Evolutionary conservation across 2,797 vertebrate species (phyloP).

Genomic region (Parotocinclus haroldoi): DNA sequence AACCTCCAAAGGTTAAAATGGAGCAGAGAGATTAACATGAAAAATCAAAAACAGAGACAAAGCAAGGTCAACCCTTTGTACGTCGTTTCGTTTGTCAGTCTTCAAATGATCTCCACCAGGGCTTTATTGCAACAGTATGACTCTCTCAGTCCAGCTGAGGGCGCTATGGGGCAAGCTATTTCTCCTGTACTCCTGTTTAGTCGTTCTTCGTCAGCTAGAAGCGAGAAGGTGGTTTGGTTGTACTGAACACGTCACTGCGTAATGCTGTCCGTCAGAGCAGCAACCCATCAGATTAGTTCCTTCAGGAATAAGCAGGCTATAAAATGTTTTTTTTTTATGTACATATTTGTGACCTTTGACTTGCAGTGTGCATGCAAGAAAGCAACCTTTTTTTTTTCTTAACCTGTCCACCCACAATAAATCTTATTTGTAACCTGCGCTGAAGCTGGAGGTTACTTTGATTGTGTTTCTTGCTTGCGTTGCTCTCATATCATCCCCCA

Average conservation of each 20-base stretch:
- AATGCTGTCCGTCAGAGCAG: slow-evolving; percentile 4
- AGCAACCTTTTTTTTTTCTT: slow-evolving; percentile 7
- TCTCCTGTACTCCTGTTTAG: neutral
- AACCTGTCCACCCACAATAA: slow-evolving; percentile 32
- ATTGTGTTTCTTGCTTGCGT: neutral
- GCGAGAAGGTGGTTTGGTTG: neutral
- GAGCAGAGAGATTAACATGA: slow-evolving; percentile 89
- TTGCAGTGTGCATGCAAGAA: neutral
- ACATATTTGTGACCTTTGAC: slow-evolving; percentile 39
- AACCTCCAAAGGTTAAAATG: slow-evolving; percentile 99
- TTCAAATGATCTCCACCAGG: neutral
- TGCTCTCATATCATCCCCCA: too few relatives aligned
- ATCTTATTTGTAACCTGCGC: slow-evolving; percentile 31
- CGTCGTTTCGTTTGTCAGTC: neutral
- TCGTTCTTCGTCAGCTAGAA: slow-evolving; percentile 1
- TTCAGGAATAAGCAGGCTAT: slow-evolving; percentile 3
- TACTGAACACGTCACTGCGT: neutral
- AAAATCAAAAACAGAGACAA: neutral
- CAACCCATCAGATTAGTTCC: neutral
- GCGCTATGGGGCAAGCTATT: slow-evolving; percentile 5
- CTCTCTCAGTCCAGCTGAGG: slow-evolving; percentile 16
- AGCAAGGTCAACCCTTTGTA: neutral
- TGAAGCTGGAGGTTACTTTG: neutral
- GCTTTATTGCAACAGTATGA: neutral
- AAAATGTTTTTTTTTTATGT: slow-evolving; percentile 26